Conservation (phyloP, 2,797 vertebrate genomes). For the Lycodopsis pacificus region DNA sequence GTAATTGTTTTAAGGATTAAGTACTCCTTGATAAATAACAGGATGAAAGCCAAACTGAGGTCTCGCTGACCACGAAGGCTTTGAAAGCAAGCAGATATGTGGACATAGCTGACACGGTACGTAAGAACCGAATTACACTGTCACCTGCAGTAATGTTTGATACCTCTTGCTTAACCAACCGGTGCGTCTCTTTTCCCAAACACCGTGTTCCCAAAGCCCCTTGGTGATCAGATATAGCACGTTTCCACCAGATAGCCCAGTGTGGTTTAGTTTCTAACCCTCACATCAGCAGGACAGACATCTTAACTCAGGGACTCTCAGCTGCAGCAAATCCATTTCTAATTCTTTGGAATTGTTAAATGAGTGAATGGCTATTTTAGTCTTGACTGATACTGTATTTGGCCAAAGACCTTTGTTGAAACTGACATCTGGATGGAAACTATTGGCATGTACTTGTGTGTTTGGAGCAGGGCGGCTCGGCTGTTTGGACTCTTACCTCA, state of each 20-base stretch:
- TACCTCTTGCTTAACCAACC: too few relatives aligned
- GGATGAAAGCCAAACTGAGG: conserved; percentile 15
- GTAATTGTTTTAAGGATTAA: conserved; percentile 60
- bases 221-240: not conserved
- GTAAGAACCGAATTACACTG: conserved; percentile 19
- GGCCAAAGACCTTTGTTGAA: not conserved
- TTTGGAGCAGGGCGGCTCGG: conserved; percentile 16
- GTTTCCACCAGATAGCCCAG: not conserved
- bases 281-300: not conserved
- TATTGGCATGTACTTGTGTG: conserved; percentile 9
- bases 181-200: not conserved
- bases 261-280: not conserved
- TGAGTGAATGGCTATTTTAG: too few relatives aligned
- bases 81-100: conserved; percentile 16
- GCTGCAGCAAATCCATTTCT: conserved; percentile 21
- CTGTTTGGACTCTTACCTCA: conserved; percentile 88
- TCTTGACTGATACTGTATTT: too few relatives aligned
- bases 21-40: conserved; percentile 33
- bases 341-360: not conserved
- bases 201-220: not conserved
- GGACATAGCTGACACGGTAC: conserved; percentile 18
- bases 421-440: conserved; percentile 35
- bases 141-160: not conserved
- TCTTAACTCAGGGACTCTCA: conserved; percentile 1
- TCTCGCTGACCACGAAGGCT: conserved; percentile 28